Evolutionary conservation across 2,888 invertebrate species (phyloP), one percentile per base, ranked within the genome.

Genomic region (Fragum whitleyi): DNA sequence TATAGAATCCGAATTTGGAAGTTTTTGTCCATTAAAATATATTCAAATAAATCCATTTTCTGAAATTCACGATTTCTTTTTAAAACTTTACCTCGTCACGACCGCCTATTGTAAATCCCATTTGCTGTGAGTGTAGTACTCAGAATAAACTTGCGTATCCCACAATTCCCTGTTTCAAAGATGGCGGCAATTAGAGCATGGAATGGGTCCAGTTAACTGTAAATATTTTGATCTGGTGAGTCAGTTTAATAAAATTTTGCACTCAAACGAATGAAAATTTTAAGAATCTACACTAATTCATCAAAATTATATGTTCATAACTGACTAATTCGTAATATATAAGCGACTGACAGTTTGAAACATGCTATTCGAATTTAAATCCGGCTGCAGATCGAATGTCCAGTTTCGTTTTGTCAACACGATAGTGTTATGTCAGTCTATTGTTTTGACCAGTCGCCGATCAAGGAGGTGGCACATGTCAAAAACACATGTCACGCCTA

Each of bases 361-460:
- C 28, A 69, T 51, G 19, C 16, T 51, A 53, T 19, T 21, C 26
- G 53, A 29, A 28, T 26, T 55, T 32, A 74, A 74, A 67, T 36
- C 9, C 67, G 53, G 53, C 67, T 28, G 55, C 39, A 28, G 67
- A 57, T 32, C 53, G 73, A 67, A 21, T 67, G 68, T 73, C 59
- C 77, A 68, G 73, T 73, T 77, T 61, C 72, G 55, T 28, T 77
- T 72, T 77, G 72, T 77, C 77, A 77, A 77, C 77, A 74, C 55
- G 29, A 55, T 59, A 62, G 16, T 14, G 75, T 81, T 81, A 81
- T 71, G 75, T 81, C 78, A 75, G 72, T 74, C 79, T 85, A 81
- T 86, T 86, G 86, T 86, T 86, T 86, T 85, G 85, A 76, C 86
- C 86, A 79, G 68, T 80, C 81, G 77, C 77, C 70, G 79, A 81